Percentiles rank a stretch among this genome's conserved stretches.
phyloP scores from a whole-genome alignment of 2,797 vertebrate genomes.

The Semaprochilodus insignis region DNA sequence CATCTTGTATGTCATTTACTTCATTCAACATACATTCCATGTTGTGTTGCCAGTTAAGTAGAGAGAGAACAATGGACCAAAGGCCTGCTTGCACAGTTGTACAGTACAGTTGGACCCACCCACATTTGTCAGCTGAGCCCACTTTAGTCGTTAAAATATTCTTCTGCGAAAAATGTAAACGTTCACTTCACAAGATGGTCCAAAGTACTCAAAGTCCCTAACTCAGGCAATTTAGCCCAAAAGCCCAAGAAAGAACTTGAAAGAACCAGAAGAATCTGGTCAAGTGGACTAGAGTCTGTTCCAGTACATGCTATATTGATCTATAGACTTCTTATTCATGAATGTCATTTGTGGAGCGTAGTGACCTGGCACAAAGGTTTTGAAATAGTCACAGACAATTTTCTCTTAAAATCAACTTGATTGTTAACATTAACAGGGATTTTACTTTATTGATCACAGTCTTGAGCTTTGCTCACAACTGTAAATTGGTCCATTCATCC shows the following conservation, averaged over 20 bases:
- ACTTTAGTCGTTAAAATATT: background rate
- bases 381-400: background rate
- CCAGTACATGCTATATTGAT: background rate
- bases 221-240: no score
- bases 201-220: background rate
- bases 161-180: background rate
- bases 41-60: background rate
- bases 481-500: background rate
- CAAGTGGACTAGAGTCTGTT: background rate
- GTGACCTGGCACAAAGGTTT: background rate
- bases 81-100: background rate
- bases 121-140: background rate
- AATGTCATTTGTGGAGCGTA: background rate
- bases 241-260: no score
- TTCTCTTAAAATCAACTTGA: background rate
- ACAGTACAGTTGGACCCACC: background rate
- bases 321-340: background rate
- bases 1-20: background rate
- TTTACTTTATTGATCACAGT: background rate
- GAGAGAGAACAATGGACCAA: background rate
- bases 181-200: background rate
- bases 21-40: background rate
- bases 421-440: background rate
- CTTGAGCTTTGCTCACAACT: background rate
- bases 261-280: background rate